A percentile compares a stretch with the other conserved stretches of the same genome.
These are phyloP conservation scores for Habrosyne pyritoides DNA, from an alignment of 2,888 invertebrate species.

Conservation along the genomic window DNA sequence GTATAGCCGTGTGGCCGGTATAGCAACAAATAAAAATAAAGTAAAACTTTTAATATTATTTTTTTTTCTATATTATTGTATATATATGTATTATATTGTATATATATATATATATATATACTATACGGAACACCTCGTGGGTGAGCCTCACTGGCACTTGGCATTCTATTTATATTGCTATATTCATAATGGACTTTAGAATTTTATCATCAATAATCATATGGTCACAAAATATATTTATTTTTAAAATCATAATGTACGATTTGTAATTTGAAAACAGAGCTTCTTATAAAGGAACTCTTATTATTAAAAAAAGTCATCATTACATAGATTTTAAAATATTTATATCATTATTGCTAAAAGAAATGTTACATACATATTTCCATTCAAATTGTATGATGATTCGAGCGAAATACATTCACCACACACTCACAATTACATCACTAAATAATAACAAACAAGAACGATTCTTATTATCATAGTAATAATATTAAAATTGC, in stretches of 20 bases:
- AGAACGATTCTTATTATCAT: constrained; percentile 33
- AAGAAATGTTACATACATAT: background rate
- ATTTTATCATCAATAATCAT: background rate
- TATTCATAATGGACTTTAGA: background rate
- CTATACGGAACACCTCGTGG: too few relatives aligned
- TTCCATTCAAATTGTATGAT: constrained; percentile 16
- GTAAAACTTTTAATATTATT: too few relatives aligned
- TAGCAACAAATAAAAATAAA: too few relatives aligned
- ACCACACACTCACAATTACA: constrained; percentile 32
- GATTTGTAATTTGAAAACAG: background rate
- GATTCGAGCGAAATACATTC: constrained; percentile 52
- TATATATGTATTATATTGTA: too few relatives aligned
- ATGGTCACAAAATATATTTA: background rate
- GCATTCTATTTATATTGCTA: too few relatives aligned
- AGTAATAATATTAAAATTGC: constrained; percentile 13
- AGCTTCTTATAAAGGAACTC: constrained; percentile 3
- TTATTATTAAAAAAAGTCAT: background rate
- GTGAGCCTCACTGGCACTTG: too few relatives aligned
- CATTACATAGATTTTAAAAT: constrained; percentile 7
- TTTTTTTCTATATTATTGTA: too few relatives aligned
- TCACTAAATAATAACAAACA: constrained; percentile 46
- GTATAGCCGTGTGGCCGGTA: too few relatives aligned
- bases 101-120: too few relatives aligned
- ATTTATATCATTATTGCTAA: background rate
- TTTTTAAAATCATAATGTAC: background rate